phyloP scores from a whole-genome alignment of 2,113 vertebrate genomes.

The Nothocercus julius region DNA sequence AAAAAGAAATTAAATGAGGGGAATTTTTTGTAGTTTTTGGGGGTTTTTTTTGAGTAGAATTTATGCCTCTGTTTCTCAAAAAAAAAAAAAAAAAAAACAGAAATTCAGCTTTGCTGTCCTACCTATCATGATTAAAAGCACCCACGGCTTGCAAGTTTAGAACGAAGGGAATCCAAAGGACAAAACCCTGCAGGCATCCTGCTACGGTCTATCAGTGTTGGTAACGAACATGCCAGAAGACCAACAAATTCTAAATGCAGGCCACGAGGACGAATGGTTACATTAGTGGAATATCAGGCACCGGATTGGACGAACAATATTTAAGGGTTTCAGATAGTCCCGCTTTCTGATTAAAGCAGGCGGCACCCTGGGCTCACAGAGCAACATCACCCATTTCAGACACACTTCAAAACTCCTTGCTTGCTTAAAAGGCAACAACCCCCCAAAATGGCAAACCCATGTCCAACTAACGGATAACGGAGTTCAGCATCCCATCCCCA shows the following conservation, averaged over 20 bases:
- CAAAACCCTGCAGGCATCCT: background rate
- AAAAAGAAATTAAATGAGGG: constrained; percentile 13
- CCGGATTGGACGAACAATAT: background rate
- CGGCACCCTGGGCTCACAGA: background rate
- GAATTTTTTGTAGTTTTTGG: background rate
- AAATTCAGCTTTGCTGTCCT: background rate
- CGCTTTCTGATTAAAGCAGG: background rate
- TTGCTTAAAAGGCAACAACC: background rate
- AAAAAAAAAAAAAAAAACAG: background rate
- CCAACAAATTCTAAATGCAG: background rate
- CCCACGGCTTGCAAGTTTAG: background rate
- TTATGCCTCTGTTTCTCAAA: background rate
- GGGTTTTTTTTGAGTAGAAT: background rate
- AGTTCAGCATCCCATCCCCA: background rate
- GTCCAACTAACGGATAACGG: background rate
- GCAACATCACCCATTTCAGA: background rate
- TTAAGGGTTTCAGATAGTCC: background rate
- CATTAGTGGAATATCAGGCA: background rate
- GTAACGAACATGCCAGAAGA: background rate
- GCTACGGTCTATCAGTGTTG: background rate
- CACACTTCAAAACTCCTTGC: background rate
- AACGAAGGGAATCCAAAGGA: background rate
- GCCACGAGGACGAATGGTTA: background rate
- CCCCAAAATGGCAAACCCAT: background rate
- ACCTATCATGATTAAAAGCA: background rate